Conservation (phyloP, 2,797 vertebrate genomes). For the Sebastes trivittatus region DNA sequence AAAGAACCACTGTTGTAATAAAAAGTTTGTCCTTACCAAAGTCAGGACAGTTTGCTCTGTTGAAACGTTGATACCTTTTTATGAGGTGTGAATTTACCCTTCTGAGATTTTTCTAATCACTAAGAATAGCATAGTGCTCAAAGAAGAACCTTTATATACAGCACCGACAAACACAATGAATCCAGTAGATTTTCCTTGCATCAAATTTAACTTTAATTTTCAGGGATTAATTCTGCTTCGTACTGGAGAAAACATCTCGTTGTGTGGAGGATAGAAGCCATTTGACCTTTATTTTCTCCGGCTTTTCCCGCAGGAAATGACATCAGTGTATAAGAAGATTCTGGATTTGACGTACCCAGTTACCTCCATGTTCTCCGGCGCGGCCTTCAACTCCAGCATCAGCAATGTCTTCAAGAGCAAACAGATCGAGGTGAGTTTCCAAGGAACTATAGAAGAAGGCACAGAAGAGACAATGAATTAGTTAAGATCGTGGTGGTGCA, state of each 20-base stretch:
- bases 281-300: not conserved
- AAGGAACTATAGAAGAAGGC: not conserved
- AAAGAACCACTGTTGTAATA: constrained; percentile 18
- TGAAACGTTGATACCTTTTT: not conserved
- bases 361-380: constrained; percentile 96
- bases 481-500: not conserved
- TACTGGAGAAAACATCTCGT: not conserved
- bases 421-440: constrained; percentile 90
- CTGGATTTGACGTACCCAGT: constrained; percentile 94
- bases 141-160: not conserved
- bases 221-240: not conserved
- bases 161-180: not conserved
- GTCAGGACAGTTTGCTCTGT: not conserved
- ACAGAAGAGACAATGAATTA: not conserved
- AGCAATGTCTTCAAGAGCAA: constrained; percentile 90
- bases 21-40: constrained; percentile 7
- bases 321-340: constrained; percentile 88
- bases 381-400: constrained; percentile 91
- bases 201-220: not conserved
- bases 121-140: not conserved
- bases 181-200: not conserved
- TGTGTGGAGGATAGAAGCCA: not conserved
- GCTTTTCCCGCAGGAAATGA: constrained; percentile 87
- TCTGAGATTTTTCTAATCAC: not conserved
- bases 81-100: not conserved